These are phyloP conservation scores for Stenoptilia bipunctidactyla DNA, from an alignment of 2,888 invertebrate species.

Conservation along the genomic window DNA sequence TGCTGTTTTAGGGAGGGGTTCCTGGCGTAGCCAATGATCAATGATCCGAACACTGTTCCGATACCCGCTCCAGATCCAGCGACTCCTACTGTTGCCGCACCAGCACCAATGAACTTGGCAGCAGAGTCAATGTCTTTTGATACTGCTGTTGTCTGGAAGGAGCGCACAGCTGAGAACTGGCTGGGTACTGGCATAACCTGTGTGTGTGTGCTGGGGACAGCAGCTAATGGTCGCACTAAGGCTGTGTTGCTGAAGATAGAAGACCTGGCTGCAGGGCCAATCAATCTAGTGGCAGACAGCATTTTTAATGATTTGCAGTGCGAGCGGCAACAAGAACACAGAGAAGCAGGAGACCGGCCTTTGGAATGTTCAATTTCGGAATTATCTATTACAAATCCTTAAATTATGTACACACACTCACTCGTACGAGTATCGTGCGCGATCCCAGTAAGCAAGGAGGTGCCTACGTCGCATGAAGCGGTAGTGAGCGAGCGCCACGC, in stretches of 20 bases:
- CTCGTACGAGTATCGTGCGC: no score
- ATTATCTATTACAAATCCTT: no score
- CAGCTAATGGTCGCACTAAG: conserved; percentile 86
- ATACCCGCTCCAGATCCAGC: conserved; percentile 99
- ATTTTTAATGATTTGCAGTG: conserved; percentile 70
- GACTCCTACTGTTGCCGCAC: conserved; percentile 99
- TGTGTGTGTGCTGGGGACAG: conserved; percentile 74
- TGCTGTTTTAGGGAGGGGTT: conserved; percentile 98
- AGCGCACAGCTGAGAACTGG: conserved; percentile 79
- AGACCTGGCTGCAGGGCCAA: conserved; percentile 89
- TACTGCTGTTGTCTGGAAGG: conserved; percentile 90
- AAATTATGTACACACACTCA: no score
- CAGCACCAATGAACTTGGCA: conserved; percentile 99
- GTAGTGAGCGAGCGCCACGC: no score
- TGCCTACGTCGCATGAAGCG: no score
- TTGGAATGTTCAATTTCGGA: conserved; percentile 78
- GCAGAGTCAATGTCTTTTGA: conserved; percentile 99
- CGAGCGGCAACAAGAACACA: conserved; percentile 75
- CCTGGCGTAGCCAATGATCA: conserved; percentile 96
- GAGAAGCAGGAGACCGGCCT: conserved; percentile 77
- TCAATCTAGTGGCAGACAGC: conserved; percentile 88
- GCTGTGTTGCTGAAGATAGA: conserved; percentile 81
- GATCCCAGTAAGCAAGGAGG: no score
- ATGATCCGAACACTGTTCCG: conserved; percentile 95
- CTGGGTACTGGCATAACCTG: conserved; percentile 75